A percentile compares a stretch with the other conserved stretches of the same genome.
phyloP scores from a whole-genome alignment of 2,113 vertebrate species.

The Macroglossus sobrinus region DNA sequence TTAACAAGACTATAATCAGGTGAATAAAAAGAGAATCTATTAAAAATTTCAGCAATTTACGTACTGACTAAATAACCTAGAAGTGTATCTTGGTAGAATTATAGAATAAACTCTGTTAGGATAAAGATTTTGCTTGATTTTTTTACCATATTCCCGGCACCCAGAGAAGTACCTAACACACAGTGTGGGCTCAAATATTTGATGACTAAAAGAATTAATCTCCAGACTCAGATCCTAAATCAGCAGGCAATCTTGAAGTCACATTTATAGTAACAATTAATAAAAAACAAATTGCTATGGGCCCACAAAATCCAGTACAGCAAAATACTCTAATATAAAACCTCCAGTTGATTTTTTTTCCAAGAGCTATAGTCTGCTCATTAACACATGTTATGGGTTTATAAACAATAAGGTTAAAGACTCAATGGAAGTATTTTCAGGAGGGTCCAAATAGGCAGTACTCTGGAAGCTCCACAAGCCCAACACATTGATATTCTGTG shows the following conservation, averaged over 20 bases:
- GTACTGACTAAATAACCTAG: neutral
- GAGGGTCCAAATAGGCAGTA: neutral
- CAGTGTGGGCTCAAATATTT: neutral
- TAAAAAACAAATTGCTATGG: neutral
- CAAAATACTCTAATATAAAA: slow-evolving; percentile 31
- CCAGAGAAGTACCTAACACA: neutral
- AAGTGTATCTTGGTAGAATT: neutral
- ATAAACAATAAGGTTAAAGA: neutral
- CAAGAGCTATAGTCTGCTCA: neutral
- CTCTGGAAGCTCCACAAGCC: neutral
- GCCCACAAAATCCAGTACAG: neutral
- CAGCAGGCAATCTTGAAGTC: neutral
- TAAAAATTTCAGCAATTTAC: slow-evolving; percentile 6
- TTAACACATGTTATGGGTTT: neutral
- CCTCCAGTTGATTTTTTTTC: neutral
- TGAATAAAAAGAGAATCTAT: neutral
- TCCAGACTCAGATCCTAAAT: neutral
- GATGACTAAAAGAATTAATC: neutral
- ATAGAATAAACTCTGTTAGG: neutral
- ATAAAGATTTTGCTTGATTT: neutral
- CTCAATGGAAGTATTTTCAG: neutral
- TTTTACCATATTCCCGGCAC: neutral
- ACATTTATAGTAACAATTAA: neutral
- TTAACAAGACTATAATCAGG: slow-evolving; percentile 13
- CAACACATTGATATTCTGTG: slow-evolving; percentile 22